phyloP scores from a whole-genome alignment of 2,888 invertebrate species.

The Carpatolechia fugitivella region DNA sequence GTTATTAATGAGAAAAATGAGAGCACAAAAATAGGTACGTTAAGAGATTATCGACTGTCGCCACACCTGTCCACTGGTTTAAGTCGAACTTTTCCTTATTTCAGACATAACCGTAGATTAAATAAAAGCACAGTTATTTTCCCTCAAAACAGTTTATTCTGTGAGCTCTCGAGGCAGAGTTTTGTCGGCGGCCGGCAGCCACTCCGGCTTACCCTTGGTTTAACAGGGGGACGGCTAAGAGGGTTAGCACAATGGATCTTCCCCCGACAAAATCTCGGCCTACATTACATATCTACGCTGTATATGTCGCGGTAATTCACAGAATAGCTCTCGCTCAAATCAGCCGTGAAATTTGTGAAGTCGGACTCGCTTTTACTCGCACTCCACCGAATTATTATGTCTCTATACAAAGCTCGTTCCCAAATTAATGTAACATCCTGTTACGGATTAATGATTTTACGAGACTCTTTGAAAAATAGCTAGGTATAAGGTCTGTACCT shows the following conservation, averaged over 20 bases:
- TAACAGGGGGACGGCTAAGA: constrained; percentile 56
- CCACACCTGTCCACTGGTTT: background rate
- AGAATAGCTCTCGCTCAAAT: constrained; percentile 13
- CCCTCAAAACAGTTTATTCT: constrained; percentile 28
- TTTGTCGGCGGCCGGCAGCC: constrained; percentile 45
- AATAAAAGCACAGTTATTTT: constrained; percentile 16
- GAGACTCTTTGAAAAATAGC: background rate
- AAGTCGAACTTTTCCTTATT: background rate
- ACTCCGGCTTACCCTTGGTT: constrained; percentile 57
- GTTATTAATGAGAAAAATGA: too few relatives aligned
- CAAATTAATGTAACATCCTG: constrained; percentile 2
- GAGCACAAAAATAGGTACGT: too few relatives aligned
- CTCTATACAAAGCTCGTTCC: background rate
- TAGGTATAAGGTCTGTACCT: background rate
- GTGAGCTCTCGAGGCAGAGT: constrained; percentile 32
- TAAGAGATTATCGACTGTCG: background rate
- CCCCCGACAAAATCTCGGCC: constrained; percentile 62
- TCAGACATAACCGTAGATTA: constrained; percentile 6
- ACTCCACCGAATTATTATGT: background rate
- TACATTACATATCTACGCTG: constrained; percentile 29
- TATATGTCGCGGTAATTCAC: constrained; percentile 10
- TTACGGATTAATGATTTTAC: background rate
- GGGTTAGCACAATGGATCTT: constrained; percentile 72
- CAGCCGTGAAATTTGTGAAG: constrained; percentile 15
- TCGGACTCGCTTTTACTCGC: background rate